These are phyloP conservation scores for Silurus aristotelis DNA, from an alignment of 2,797 vertebrate genomes.

Conservation along the genomic window DNA sequence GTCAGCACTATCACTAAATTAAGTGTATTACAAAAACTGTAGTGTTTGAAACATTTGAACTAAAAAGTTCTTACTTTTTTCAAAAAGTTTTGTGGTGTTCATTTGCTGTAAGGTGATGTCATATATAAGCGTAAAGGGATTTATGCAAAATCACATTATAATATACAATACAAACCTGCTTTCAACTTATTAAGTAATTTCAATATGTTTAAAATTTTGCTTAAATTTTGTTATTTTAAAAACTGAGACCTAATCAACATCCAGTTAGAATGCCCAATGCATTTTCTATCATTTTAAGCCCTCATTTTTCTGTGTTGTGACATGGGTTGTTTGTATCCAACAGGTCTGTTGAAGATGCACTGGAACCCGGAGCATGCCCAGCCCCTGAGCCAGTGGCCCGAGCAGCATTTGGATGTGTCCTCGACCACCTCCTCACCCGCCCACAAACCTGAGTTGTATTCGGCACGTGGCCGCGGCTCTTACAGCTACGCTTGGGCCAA, in stretches of 20 bases:
- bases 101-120: not conserved
- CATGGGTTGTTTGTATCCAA: not conserved
- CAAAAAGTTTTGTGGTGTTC: not conserved
- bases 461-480: slow-evolving; percentile 80
- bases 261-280: not conserved
- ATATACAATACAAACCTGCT: not conserved
- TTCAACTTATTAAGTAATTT: not conserved
- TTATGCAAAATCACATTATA: not conserved
- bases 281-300: not conserved
- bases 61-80: not conserved
- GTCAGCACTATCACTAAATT: not conserved
- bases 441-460: slow-evolving; percentile 89
- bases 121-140: not conserved
- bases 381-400: slow-evolving; percentile 97
- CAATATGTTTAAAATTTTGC: not conserved
- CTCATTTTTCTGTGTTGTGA: slow-evolving; percentile 18
- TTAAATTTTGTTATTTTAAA: not conserved
- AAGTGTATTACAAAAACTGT: not conserved
- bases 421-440: slow-evolving; percentile 95
- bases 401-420: slow-evolving; percentile 98
- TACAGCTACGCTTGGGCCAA: slow-evolving; percentile 97
- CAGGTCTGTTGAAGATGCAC: slow-evolving; percentile 98
- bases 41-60: not conserved
- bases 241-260: not conserved
- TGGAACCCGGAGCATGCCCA: slow-evolving; percentile 99